phyloP scores from a whole-genome alignment of 2,113 vertebrate species.

The Alethe diademata region DNA sequence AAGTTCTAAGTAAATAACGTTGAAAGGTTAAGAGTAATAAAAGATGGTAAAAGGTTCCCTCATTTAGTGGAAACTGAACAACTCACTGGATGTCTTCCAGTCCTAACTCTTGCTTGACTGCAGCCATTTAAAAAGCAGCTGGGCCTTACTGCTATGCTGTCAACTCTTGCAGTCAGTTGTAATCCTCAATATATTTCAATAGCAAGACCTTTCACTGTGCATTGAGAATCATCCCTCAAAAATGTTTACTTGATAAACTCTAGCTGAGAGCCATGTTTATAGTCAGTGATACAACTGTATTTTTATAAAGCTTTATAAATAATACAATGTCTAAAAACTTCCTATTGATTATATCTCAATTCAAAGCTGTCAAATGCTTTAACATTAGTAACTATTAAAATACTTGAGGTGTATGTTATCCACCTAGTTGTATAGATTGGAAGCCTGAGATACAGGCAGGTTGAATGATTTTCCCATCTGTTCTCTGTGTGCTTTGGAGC shows the following conservation, averaged over 20 bases:
- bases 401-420: neutral
- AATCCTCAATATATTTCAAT: neutral
- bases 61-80: neutral
- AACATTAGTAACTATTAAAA: neutral
- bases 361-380: neutral
- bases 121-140: neutral
- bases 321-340: neutral
- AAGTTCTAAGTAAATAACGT: neutral
- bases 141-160: neutral
- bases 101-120: neutral
- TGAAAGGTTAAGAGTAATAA: neutral
- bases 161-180: neutral
- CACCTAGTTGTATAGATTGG: neutral
- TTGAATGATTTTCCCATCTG: conserved; percentile 19
- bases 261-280: neutral
- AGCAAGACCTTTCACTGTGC: neutral
- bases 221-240: neutral
- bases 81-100: neutral
- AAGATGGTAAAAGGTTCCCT: neutral
- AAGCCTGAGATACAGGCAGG: neutral
- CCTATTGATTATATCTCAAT: neutral
- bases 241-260: neutral
- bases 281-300: neutral
- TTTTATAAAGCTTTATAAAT: neutral
- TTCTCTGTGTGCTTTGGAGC: neutral